These are phyloP conservation scores for Psittacula cyanocephala DNA, from an alignment of 2,113 vertebrate species.

Conservation along the genomic window DNA sequence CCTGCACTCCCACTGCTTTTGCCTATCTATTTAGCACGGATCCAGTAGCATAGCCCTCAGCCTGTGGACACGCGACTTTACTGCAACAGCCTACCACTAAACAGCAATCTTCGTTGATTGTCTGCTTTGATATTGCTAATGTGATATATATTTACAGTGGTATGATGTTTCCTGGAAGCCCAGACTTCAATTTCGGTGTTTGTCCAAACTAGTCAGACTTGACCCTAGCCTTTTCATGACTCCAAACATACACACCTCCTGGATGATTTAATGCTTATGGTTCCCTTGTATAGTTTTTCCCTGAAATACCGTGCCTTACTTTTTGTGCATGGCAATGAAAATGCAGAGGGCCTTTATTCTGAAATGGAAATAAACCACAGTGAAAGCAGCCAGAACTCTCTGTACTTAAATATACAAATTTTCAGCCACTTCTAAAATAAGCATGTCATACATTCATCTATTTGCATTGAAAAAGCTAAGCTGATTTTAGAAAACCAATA, in stretches of 20 bases:
- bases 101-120: not conserved
- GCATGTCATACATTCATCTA: not conserved
- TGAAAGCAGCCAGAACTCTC: not conserved
- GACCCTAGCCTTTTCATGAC: not conserved
- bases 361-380: not conserved
- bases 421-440: not conserved
- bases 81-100: not conserved
- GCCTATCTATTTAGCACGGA: not conserved
- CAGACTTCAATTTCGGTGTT: not conserved
- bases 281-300: not conserved
- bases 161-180: not conserved
- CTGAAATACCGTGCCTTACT: not conserved
- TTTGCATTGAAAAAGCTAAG: slow-evolving; percentile 33
- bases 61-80: not conserved
- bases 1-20: not conserved
- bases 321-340: not conserved
- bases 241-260: not conserved
- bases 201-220: not conserved
- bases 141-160: not conserved
- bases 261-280: not conserved
- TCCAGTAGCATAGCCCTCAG: not conserved
- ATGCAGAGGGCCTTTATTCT: not conserved
- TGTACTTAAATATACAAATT: not conserved
- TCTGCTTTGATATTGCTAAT: not conserved
- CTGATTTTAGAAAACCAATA: slow-evolving; percentile 30